phyloP scores from a whole-genome alignment of 2,888 invertebrate genomes.

The Incurvaria masculella region DNA sequence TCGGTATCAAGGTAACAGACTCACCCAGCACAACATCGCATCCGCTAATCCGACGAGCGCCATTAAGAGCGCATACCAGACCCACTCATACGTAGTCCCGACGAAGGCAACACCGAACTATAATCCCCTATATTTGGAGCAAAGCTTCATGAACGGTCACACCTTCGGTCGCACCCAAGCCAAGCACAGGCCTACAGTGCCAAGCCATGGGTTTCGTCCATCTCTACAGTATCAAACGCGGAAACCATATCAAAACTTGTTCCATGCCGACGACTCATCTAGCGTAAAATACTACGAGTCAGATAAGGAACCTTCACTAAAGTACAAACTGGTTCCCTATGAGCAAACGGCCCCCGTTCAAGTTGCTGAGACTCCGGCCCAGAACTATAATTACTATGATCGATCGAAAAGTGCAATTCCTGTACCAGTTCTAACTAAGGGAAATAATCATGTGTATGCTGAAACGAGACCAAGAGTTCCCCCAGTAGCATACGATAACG shows the following conservation, averaged over 20 bases:
- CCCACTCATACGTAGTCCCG: slow-evolving; percentile 19
- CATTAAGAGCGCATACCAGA: slow-evolving; percentile 24
- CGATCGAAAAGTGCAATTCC: slow-evolving; percentile 25
- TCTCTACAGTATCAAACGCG: slow-evolving; percentile 16
- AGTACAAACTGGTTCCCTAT: slow-evolving; percentile 49
- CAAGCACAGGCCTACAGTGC: slow-evolving; percentile 2
- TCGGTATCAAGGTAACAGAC: slow-evolving; percentile 44
- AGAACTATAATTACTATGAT: slow-evolving; percentile 21
- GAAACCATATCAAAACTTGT: slow-evolving; percentile 33
- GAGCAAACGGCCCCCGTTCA: slow-evolving; percentile 46
- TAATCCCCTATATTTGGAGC: slow-evolving; percentile 27
- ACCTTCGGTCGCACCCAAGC: slow-evolving; percentile 4
- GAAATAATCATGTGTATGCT: slow-evolving; percentile 31
- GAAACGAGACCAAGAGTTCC: slow-evolving; percentile 34
- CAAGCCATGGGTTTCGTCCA: slow-evolving; percentile 8
- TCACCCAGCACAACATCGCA: slow-evolving; percentile 46
- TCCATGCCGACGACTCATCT: slow-evolving; percentile 27
- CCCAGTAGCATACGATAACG: slow-evolving; percentile 28
- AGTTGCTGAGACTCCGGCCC: slow-evolving; percentile 9
- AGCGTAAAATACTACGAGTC: slow-evolving; percentile 38
- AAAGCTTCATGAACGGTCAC: slow-evolving; percentile 12
- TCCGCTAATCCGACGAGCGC: slow-evolving; percentile 43
- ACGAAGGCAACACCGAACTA: slow-evolving; percentile 28
- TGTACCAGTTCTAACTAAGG: slow-evolving; percentile 24
- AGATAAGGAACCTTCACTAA: slow-evolving; percentile 34